Evolutionary conservation across 2,113 vertebrate species (phyloP), one percentile per base, ranked within the genome.

Genomic region (Dicerorhinus sumatrensis): DNA sequence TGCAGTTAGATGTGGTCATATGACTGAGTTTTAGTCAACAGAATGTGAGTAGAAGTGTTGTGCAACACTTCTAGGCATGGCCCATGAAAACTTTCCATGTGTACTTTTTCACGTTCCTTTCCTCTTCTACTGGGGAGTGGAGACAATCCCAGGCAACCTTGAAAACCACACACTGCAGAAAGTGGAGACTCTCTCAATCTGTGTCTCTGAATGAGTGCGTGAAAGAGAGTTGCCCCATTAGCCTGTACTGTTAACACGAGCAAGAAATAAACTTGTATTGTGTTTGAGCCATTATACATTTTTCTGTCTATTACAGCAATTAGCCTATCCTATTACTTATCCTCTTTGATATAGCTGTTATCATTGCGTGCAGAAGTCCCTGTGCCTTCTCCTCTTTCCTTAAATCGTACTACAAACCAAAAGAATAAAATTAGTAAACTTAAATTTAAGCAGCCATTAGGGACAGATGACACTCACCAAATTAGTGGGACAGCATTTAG

Each of bases 381-480:
- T 42, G 23, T 58, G 56, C 31, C 31, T 48, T 75, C 73, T 62
- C 17, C 17, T 29, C 46, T 94, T 95, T 88, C 69, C 36, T 82
- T 63, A 93, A 94, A 92, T 73, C 58, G 94, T 91, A 84, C 36
- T 8, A 33, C 21, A 83, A 77, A 88, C 42, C 86, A 88, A 95
- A 90, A 82, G 36, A 82, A 56, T 23, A 83, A 63, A 87, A 86
- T 33, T 79, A 46, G 42, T 42, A 73, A 83, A 67, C 27, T 33
- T 83, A 79, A 72, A 79, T 75, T 73, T 42, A 96, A 87, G 67
- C 62, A 95, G n/a, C 39, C 56, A 21, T 36, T 63, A 87, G 65
- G n/a, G 48, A 73, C 29, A 84, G 90, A 83, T 36, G 62, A 42
- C 77, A 97, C 97, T 98, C 65, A 97, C 97, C 96, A 62, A 92